Base-by-base conservation (phyloP, 2,113 vertebrate genomes). In the Morone saxatilis region DNA sequence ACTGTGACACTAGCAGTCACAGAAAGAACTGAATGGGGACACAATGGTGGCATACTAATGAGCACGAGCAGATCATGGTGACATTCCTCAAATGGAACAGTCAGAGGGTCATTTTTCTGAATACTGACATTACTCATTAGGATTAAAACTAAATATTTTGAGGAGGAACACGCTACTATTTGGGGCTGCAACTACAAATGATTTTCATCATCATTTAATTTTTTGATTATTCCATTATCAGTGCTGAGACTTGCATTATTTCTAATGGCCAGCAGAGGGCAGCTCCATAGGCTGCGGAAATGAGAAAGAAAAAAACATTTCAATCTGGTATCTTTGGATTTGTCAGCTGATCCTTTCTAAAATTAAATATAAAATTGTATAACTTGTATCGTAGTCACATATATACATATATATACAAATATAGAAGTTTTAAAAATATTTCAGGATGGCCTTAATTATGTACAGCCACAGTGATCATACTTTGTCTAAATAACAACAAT, bases 1-100 rank as follows among this genome's bases (percentile, higher is more conserved):
- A 53, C 45, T 62, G 59, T 54, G 65, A 76, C 65, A 40, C 10
- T 45, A 51, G 61, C 69, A 40, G 12, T 53, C 60, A 31, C 40
- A 77, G 31, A 16, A 45, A 48, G 40, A 54, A n/a, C 53, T 47
- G 19, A 53, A 40, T 36, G 38, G 14, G 14, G 3, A 67, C 31
- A 48, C 14, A 41, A 11, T 36, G 6, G 56, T 12, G 11, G 13
- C 11, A 59, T 16, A 48, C 25, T 40, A 41, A 51, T 59, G 16
- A 22, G 8, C 19, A 17, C 2, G 0, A 25, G 19, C 54, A 78
- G 65, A 61, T 43, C 43, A 50, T 20, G 22, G 11, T n/a, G 17
- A 45, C n/a, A 36, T 43, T 71, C 36, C 57, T 54, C 47, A 54
- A 47, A 72, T 47, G 59, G 45, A 65, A 51, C 25, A 20, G 48